These are phyloP conservation scores for Drosophila diplacantha DNA, from an alignment of 2,888 invertebrate genomes.

Conservation along the genomic window DNA sequence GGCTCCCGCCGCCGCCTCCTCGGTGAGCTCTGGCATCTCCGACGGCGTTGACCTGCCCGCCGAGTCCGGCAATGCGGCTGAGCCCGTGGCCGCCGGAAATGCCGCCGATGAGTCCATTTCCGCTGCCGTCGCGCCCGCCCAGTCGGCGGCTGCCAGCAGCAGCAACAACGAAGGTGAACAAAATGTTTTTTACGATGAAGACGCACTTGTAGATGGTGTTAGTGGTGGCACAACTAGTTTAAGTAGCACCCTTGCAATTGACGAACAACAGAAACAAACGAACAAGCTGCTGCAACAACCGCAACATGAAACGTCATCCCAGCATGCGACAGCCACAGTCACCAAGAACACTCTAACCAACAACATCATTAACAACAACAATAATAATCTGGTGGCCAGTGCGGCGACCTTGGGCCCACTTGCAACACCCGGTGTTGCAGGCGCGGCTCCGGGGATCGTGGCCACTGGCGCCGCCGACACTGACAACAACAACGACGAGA, in stretches of 20 bases:
- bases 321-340: constrained; percentile 51
- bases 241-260: constrained; percentile 73
- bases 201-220: constrained; percentile 76
- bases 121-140: constrained; percentile 42
- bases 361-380: constrained; percentile 44
- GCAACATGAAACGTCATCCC: constrained; percentile 54
- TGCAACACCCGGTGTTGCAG: constrained; percentile 59
- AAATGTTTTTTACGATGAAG: constrained; percentile 78
- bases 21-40: constrained; percentile 64
- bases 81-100: constrained; percentile 56
- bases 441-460: constrained; percentile 75
- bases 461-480: constrained; percentile 76
- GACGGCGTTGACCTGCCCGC: constrained; percentile 74
- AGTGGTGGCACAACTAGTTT: constrained; percentile 72
- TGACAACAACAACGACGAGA: constrained; percentile 40
- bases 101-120: constrained; percentile 60
- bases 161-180: constrained; percentile 77
- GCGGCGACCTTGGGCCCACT: constrained; percentile 44
- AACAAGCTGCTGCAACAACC: constrained; percentile 48
- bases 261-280: constrained; percentile 59
- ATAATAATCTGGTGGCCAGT: constrained; percentile 47
- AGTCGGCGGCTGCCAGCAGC: constrained; percentile 60
- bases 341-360: constrained; percentile 60
- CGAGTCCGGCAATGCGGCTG: constrained; percentile 66
- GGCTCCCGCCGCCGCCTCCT: constrained; percentile 56